Evolutionary conservation across 2,113 vertebrate genomes (phyloP), one percentile per base, ranked within the genome.

Genomic region (Pica pica): DNA sequence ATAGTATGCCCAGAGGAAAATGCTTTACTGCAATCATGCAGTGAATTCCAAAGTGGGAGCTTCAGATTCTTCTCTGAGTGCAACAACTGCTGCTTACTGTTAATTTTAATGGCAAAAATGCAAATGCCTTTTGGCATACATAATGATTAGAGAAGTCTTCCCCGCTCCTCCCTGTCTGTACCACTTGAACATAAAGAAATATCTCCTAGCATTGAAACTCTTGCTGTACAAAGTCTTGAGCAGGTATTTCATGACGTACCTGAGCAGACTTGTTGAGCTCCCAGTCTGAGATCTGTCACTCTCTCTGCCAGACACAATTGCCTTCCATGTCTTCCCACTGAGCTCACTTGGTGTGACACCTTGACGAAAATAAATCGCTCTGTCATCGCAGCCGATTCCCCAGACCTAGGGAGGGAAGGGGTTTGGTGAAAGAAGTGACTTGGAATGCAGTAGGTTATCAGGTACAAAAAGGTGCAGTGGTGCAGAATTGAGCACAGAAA

Each of bases 321-420:
- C 98, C 92, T 98, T 99, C 99, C 99, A 99, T 0, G 98, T 98
- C 96, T 99, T 99, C n/a, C 99, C 99, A 9, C 99, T 99, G 77
- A 99, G 98, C 95, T 99, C 99, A 31, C 98, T 99, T 30, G 98
- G 98, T 13, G 99, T 99, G 80, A 99, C 98, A 1, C 99, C 99
- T 90, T 99, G 99, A 15, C 99, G 98, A 89, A 99, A 99, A 96
- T 98, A 99, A 75, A 99, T 89, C 0, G 98, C 97, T 85, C 99
- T 98, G 80, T 99, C 99, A 67, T 99, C 98, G 1, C 96, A 97
- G 96, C 98, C 77, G 3, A 99, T 98, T 14, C 98, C 99, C 98
- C 99, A 99, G 27, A 99, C 99, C 99, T 99, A 70, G 42, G 59
- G 86, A 76, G 67, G 28, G 83, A 83, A 49, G 47, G 33, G 41